These are phyloP conservation scores for Tenthredo livida DNA, from an alignment of 2,888 invertebrate genomes.

Conservation along the genomic window DNA sequence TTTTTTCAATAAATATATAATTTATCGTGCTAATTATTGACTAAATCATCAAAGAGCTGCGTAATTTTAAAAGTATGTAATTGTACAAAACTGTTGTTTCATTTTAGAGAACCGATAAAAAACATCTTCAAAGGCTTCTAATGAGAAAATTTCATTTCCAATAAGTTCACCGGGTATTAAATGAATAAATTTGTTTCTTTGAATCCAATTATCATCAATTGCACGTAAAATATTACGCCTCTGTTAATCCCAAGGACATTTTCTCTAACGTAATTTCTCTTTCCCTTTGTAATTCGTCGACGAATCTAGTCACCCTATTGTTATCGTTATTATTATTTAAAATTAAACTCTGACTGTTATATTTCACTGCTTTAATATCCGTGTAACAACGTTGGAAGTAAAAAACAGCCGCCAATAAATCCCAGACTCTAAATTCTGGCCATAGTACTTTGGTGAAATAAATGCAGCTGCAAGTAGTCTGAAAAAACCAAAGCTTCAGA, in stretches of 20 bases:
- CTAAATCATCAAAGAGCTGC: neutral
- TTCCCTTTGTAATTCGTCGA: slow-evolving; percentile 66
- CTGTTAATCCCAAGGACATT: slow-evolving; percentile 51
- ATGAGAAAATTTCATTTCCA: neutral
- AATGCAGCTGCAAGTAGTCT: slow-evolving; percentile 89
- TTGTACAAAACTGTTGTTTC: neutral
- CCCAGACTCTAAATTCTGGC: slow-evolving; percentile 98
- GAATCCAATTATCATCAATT: neutral
- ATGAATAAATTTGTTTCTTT: neutral
- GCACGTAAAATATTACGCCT: neutral
- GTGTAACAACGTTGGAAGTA: slow-evolving; percentile 87
- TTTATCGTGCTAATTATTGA: neutral
- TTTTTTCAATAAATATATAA: slow-evolving; percentile 33
- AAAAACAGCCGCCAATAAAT: slow-evolving; percentile 91
- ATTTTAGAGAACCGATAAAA: neutral
- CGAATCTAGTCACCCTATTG: slow-evolving; percentile 65
- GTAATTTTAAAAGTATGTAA: neutral
- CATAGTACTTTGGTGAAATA: slow-evolving; percentile 95
- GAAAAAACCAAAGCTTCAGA: slow-evolving; percentile 69
- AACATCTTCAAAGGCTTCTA: neutral
- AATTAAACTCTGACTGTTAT: slow-evolving; percentile 53
- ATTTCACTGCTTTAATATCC: slow-evolving; percentile 58
- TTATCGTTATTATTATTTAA: slow-evolving; percentile 61
- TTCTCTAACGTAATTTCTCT: slow-evolving; percentile 62
- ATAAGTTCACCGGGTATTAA: neutral